phyloP scores from a whole-genome alignment of 2,888 invertebrate genomes.

The Acronicta aceris region DNA sequence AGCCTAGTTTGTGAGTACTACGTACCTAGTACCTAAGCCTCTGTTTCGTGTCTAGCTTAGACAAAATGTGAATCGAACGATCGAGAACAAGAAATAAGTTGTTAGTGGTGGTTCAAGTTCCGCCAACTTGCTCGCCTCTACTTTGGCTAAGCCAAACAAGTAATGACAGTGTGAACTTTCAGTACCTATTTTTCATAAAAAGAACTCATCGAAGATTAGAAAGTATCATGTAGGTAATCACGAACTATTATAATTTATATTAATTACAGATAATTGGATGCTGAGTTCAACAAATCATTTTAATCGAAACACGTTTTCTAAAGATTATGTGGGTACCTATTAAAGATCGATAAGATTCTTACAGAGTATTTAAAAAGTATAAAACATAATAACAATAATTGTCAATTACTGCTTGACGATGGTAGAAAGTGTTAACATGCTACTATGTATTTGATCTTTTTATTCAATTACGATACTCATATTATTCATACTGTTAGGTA shows the following conservation, averaged over 20 bases:
- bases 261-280: neutral
- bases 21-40: neutral
- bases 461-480: no score
- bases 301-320: neutral
- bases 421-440: no score
- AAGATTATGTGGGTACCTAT: neutral
- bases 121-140: neutral
- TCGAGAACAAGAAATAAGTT: neutral
- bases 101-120: neutral
- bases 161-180: neutral
- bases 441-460: no score
- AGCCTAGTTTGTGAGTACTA: neutral
- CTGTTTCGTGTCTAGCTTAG: neutral
- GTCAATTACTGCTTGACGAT: no score
- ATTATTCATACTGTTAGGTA: no score
- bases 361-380: no score
- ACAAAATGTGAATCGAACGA: neutral
- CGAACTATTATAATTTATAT: neutral
- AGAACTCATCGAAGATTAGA: neutral
- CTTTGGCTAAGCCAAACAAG: no score
- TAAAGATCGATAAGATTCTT: no score
- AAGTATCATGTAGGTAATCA: neutral
- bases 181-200: neutral
- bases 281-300: neutral
- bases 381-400: no score